phyloP scores from a whole-genome alignment of 2,113 vertebrate genomes.

The Stegostoma tigrinum region DNA sequence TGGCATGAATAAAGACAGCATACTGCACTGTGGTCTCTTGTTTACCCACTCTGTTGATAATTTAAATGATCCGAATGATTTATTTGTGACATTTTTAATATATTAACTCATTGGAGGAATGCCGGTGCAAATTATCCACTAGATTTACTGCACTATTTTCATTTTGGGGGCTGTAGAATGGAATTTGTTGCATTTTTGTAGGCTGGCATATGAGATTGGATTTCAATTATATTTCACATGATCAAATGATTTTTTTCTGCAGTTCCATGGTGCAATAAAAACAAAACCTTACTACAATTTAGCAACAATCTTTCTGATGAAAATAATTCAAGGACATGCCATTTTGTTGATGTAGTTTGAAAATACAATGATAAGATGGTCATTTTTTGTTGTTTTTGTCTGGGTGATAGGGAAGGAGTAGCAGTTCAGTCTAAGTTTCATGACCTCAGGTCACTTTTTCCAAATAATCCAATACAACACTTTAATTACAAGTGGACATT shows the following conservation, averaged over 20 bases:
- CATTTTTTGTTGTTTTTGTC: not conserved
- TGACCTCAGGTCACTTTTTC: not conserved
- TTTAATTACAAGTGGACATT: not conserved
- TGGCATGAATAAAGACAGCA: not conserved
- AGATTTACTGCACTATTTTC: not conserved
- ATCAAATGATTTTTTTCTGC: not conserved
- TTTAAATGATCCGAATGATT: not conserved
- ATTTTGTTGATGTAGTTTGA: not conserved
- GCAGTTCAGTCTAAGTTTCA: not conserved
- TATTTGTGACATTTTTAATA: not conserved
- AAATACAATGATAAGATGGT: not conserved
- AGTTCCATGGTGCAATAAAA: not conserved
- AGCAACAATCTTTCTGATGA: not conserved
- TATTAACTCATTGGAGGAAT: not conserved
- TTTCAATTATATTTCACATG: not conserved
- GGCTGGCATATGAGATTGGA: not conserved
- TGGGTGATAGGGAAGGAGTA: not conserved
- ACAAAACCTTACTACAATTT: not conserved
- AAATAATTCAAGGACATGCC: not conserved
- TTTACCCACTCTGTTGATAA: not conserved
- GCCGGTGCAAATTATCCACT: not conserved
- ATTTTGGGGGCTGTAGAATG: not conserved
- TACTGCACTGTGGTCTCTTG: not conserved
- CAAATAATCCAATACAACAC: not conserved
- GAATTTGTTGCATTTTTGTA: not conserved